Evolutionary conservation across 2,113 vertebrate species (phyloP).

Genomic region (Nycticryphes semicollaris): DNA sequence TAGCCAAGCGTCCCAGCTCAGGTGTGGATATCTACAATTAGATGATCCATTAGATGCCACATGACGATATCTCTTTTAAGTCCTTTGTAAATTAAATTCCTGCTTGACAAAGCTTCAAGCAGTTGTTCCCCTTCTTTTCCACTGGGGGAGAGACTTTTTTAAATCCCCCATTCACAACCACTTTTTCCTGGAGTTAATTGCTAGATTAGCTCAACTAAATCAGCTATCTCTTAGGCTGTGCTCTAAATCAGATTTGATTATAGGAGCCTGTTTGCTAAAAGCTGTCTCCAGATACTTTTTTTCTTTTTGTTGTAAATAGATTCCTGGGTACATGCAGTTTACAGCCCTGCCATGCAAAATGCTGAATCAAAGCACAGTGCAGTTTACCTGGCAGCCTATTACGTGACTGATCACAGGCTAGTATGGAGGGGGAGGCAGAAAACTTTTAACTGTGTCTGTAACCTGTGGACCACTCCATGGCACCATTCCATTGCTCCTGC

Average conservation of each 20-base stretch:
- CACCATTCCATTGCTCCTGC: not conserved
- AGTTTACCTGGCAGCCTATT: not conserved
- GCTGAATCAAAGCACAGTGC: not conserved
- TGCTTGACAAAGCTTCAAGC: not conserved
- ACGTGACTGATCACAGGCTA: not conserved
- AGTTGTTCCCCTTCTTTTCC: not conserved
- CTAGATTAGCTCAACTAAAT: not conserved
- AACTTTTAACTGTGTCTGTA: not conserved
- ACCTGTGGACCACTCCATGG: rapidly evolving
- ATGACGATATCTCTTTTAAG: not conserved
- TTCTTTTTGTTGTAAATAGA: not conserved
- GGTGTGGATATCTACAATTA: not conserved
- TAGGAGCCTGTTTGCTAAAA: not conserved
- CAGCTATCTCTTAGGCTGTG: not conserved
- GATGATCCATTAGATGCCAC: too few species aligned
- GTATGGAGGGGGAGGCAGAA: not conserved
- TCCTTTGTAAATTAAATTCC: not conserved
- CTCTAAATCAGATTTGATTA: not conserved
- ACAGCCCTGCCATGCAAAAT: not conserved
- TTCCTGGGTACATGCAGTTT: not conserved
- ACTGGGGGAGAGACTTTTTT: not conserved
- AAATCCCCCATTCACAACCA: not conserved
- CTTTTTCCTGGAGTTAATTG: not conserved
- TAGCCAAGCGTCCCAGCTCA: not conserved
- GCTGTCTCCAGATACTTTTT: not conserved